These are phyloP conservation scores for Dasypolia templi DNA, from an alignment of 2,888 invertebrate species.

Conservation along the genomic window DNA sequence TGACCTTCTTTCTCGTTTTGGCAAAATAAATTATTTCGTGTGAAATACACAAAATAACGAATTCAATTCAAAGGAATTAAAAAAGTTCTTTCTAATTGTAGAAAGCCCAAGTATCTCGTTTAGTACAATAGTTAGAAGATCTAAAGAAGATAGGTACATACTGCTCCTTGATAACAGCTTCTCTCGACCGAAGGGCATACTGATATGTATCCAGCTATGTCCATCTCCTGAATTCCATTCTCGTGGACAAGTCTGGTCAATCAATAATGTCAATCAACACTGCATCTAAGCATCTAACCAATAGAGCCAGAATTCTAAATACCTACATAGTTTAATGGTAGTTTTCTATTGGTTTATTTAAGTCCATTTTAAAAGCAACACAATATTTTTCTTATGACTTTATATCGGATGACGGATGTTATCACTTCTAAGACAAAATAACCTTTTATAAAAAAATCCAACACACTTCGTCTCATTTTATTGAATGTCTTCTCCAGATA, in stretches of 20 bases:
- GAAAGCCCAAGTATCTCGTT: background rate
- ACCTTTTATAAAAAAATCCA: constrained; percentile 1
- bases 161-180: constrained; percentile 8
- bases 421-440: background rate
- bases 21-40: constrained; percentile 9
- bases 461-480: constrained; percentile 22
- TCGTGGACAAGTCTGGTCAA: constrained; percentile 12
- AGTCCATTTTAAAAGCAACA: background rate
- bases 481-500: background rate
- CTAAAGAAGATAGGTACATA: background rate
- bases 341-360: background rate
- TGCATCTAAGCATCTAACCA: constrained; percentile 5
- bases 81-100: background rate
- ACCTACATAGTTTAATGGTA: background rate
- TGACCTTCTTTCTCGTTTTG: constrained; percentile 2
- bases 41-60: constrained; percentile 8
- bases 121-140: background rate
- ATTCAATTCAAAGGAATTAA: background rate
- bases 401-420: background rate
- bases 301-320: constrained; percentile 13
- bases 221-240: constrained; percentile 24
- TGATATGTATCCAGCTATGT: background rate
- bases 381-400: no score
- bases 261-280: constrained; percentile 32
- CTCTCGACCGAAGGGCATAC: background rate